phyloP scores from a whole-genome alignment of 1,140 invertebrate genomes.

The Cydia pomonella region DNA sequence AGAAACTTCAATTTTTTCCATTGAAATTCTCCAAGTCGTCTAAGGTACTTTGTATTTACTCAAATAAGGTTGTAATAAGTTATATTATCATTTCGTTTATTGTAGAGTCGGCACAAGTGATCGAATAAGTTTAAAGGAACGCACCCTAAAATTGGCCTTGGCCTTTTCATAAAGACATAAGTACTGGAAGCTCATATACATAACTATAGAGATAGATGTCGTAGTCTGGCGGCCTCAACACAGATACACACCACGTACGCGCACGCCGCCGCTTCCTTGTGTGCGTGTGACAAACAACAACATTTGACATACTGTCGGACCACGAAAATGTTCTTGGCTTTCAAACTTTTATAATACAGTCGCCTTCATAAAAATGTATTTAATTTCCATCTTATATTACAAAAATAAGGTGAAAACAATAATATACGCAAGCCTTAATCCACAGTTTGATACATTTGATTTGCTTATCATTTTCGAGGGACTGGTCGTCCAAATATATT shows the following conservation, averaged over 20 bases:
- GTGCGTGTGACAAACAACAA: conserved; percentile 32
- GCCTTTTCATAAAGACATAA: conserved; percentile 10
- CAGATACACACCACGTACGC: conserved; percentile 29
- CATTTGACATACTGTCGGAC: conserved; percentile 17
- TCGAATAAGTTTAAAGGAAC: background rate
- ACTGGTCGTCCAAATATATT: too few relatives aligned
- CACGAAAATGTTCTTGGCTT: background rate
- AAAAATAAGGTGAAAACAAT: too few relatives aligned
- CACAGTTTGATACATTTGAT: too few relatives aligned
- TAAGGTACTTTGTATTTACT: too few relatives aligned
- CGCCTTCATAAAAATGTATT: background rate
- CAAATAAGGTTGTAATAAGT: too few relatives aligned
- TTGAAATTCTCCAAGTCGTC: too few relatives aligned
- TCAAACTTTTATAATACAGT: background rate
- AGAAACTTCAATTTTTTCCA: too few relatives aligned
- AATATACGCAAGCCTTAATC: too few relatives aligned
- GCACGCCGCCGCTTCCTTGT: conserved; percentile 31
- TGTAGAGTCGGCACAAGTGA: background rate
- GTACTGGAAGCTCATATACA: background rate
- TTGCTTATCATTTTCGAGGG: too few relatives aligned
- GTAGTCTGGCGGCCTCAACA: conserved; percentile 25
- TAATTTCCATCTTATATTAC: background rate
- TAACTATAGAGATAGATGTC: conserved; percentile 5
- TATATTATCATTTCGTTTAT: background rate
- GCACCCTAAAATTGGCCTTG: background rate